A percentile compares a stretch with the other conserved stretches of the same genome.
phyloP scores from a whole-genome alignment of 2,888 invertebrate genomes.

The Vanessa cardui region DNA sequence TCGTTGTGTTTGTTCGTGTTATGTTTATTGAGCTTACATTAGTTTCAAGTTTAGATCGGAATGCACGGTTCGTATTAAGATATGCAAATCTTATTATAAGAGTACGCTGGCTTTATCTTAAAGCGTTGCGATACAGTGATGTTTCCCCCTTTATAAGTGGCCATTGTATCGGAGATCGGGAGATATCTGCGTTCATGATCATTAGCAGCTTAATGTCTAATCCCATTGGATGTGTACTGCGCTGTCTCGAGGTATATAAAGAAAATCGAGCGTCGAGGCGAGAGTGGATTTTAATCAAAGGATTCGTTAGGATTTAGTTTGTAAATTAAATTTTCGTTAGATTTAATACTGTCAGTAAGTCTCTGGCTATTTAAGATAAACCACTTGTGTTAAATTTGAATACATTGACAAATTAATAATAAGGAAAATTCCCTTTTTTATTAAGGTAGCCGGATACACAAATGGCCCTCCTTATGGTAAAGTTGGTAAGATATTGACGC shows the following conservation, averaged over 20 bases:
- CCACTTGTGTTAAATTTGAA: too few species aligned
- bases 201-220: conserved; percentile 28
- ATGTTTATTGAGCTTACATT: conserved; percentile 53
- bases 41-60: conserved; percentile 55
- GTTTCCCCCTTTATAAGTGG: conserved; percentile 52
- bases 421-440: too few species aligned
- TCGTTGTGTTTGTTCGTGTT: conserved; percentile 56
- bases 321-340: conserved; percentile 5
- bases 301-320: conserved; percentile 1
- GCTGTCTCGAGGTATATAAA: conserved; percentile 15
- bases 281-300: conserved; percentile 30
- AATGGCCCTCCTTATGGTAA: too few species aligned
- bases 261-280: conserved; percentile 14
- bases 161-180: conserved; percentile 54
- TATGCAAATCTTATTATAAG: conserved; percentile 74
- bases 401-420: too few species aligned
- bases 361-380: too few species aligned
- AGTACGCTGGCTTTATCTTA: conserved; percentile 62
- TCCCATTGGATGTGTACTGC: conserved; percentile 6
- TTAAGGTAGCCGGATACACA: too few species aligned
- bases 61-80: conserved; percentile 62
- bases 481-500: too few species aligned
- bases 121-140: conserved; percentile 58
- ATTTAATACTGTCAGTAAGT: not conserved
- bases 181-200: conserved; percentile 45